These are phyloP conservation scores for Agrotis puta DNA, from an alignment of 2,888 invertebrate species.

Conservation along the genomic window DNA sequence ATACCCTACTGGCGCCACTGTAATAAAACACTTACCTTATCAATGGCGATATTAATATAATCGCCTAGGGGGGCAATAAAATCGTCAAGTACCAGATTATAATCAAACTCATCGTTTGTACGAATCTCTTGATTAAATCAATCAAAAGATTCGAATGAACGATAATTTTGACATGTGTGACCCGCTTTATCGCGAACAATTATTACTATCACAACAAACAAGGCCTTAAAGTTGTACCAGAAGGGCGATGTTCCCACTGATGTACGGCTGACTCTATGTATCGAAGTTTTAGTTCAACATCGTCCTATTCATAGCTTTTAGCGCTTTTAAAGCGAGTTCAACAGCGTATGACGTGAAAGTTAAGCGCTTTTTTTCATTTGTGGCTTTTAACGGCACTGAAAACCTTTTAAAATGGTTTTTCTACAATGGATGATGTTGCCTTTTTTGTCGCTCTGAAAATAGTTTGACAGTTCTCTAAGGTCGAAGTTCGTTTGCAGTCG, in stretches of 20 bases:
- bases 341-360: slow-evolving; percentile 41
- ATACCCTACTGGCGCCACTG: background rate
- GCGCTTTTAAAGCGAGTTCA: slow-evolving; percentile 48
- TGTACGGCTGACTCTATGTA: background rate
- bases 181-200: slow-evolving; percentile 8
- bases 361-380: slow-evolving; percentile 43
- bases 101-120: slow-evolving; percentile 6
- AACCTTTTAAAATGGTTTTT: slow-evolving; percentile 49
- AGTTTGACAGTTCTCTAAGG: slow-evolving; percentile 7
- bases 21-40: slow-evolving; percentile 1
- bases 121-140: slow-evolving; percentile 16
- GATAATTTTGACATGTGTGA: slow-evolving; percentile 22
- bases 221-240: too few relatives aligned
- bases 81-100: background rate
- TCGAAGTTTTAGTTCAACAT: slow-evolving; percentile 25
- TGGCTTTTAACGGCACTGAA: slow-evolving; percentile 46
- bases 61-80: background rate
- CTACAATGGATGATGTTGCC: slow-evolving; percentile 32
- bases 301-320: slow-evolving; percentile 35
- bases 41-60: background rate
- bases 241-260: too few relatives aligned
- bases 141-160: slow-evolving; percentile 14
- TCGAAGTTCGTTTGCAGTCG: slow-evolving; percentile 31
- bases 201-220: background rate
- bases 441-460: slow-evolving; percentile 30